These are phyloP conservation scores for Mylabris sibirica DNA, from an alignment of 2,888 invertebrate species.

Conservation along the genomic window DNA sequence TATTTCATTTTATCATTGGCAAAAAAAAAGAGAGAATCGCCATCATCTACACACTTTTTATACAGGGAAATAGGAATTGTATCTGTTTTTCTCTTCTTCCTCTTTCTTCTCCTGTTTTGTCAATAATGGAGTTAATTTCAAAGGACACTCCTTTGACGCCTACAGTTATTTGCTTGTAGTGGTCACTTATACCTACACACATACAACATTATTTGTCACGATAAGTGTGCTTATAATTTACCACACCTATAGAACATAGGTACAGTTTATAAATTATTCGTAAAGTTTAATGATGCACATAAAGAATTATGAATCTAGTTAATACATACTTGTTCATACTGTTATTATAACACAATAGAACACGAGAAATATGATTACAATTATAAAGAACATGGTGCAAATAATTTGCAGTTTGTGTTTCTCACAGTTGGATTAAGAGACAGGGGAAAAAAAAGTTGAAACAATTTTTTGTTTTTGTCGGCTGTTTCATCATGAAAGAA, in stretches of 20 bases:
- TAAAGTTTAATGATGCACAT: not conserved
- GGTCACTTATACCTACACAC: constrained; percentile 1
- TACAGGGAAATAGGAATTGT: not conserved
- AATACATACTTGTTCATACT: not conserved
- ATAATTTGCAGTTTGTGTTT: not conserved
- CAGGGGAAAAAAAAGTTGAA: too few relatives aligned
- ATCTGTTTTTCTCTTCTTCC: not conserved
- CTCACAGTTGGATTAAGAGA: too few relatives aligned
- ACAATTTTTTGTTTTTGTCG: not conserved
- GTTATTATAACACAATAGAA: not conserved
- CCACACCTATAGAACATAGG: not conserved
- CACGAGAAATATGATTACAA: not conserved
- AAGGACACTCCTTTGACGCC: constrained; percentile 2
- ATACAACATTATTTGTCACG: constrained; percentile 7
- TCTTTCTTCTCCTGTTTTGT: not conserved
- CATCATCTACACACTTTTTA: not conserved
- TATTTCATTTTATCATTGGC: not conserved
- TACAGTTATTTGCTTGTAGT: not conserved
- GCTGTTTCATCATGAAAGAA: not conserved
- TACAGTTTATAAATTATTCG: not conserved
- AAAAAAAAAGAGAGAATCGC: not conserved
- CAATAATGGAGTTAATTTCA: constrained; percentile 4
- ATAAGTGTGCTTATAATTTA: constrained; percentile 7
- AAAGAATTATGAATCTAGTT: not conserved
- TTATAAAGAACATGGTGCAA: not conserved